A percentile compares a stretch with the other conserved stretches of the same genome.
Evolutionary conservation across 2,888 invertebrate genomes (phyloP).

Genomic region (Plemyria rubiginata): DNA sequence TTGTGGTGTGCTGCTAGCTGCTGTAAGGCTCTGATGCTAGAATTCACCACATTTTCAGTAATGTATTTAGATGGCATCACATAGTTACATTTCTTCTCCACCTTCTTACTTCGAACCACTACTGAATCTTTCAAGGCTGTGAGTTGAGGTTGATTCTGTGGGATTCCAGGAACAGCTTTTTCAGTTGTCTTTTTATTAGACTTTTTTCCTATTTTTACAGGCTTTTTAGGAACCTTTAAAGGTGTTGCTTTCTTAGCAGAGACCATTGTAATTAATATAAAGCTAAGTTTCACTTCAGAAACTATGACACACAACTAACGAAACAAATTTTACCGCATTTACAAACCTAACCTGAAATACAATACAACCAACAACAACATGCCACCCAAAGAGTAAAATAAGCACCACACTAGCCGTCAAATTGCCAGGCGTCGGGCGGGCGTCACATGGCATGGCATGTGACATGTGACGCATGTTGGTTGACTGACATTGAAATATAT

Average conservation of each 20-base stretch:
- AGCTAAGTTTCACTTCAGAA: neutral
- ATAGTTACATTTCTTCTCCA: conserved; percentile 57
- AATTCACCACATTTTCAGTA: conserved; percentile 58
- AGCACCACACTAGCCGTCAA: no score
- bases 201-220: conserved; percentile 28
- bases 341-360: no score
- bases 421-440: no score
- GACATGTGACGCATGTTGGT: no score
- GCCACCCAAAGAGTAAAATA: no score
- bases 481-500: no score
- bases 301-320: neutral
- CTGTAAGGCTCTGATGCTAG: conserved; percentile 64
- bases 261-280: conserved; percentile 34
- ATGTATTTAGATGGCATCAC: conserved; percentile 68
- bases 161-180: conserved; percentile 6
- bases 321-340: neutral
- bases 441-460: no score
- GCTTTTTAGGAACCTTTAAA: conserved; percentile 23
- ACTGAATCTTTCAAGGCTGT: conserved; percentile 20
- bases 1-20: conserved; percentile 58
- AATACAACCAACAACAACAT: no score
- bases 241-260: conserved; percentile 34
- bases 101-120: conserved; percentile 27
- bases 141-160: conserved; percentile 10
- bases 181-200: conserved; percentile 15